These are phyloP conservation scores for Corythaeola cristata DNA, from an alignment of 2,113 vertebrate genomes.

Conservation along the genomic window DNA sequence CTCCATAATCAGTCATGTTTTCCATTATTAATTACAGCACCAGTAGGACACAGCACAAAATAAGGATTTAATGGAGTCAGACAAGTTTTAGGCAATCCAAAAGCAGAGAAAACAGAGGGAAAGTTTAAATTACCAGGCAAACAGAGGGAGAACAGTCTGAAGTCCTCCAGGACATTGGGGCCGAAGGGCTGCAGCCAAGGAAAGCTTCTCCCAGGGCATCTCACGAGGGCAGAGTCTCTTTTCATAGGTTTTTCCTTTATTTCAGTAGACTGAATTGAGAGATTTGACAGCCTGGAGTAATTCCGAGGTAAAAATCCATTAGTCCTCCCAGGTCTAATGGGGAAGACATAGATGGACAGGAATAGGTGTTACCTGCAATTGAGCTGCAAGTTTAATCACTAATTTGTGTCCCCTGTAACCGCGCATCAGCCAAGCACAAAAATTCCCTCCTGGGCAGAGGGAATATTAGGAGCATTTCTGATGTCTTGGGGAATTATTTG, in stretches of 20 bases:
- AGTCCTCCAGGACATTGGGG: fast-evolving
- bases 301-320: background rate
- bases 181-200: background rate
- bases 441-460: background rate
- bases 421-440: fast-evolving
- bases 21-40: background rate
- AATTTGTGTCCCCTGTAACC: background rate
- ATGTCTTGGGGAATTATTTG: background rate
- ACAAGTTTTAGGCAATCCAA: background rate
- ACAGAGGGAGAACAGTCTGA: no score
- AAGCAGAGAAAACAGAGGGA: background rate
- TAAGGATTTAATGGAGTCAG: background rate
- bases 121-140: background rate
- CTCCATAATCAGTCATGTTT: background rate
- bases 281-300: background rate
- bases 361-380: background rate
- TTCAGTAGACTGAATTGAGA: background rate
- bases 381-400: fast-evolving
- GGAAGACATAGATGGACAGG: background rate
- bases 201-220: background rate
- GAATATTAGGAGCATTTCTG: background rate
- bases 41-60: background rate
- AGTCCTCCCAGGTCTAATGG: no score
- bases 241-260: background rate
- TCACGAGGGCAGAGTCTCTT: background rate